phyloP scores from a whole-genome alignment of 2,888 invertebrate species.

The Podabrus alpinus region DNA sequence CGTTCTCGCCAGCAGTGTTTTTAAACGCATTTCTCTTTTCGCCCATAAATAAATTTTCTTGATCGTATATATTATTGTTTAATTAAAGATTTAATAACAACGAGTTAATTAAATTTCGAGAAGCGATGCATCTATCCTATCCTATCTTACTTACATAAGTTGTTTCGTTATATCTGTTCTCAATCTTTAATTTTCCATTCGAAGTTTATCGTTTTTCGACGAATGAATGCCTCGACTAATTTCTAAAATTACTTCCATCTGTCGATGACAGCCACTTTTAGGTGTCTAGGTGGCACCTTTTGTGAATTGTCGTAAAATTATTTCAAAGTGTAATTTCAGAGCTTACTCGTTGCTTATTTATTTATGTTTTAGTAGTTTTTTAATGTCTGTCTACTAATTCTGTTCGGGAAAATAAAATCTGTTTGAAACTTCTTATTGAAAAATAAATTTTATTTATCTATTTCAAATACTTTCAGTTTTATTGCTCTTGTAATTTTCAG shows the following conservation, averaged over 20 bases:
- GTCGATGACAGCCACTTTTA: constrained; percentile 35
- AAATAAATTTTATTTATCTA: background rate
- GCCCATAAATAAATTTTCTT: constrained; percentile 31
- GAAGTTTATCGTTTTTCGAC: constrained; percentile 31
- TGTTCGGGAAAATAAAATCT: background rate
- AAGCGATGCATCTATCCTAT: constrained; percentile 14
- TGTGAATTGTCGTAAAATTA: constrained; percentile 17
- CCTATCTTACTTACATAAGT: constrained; percentile 32
- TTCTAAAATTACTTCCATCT: constrained; percentile 39
- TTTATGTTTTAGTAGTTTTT: constrained; percentile 23
- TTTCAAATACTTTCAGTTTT: background rate
- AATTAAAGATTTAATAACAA: constrained; percentile 52
- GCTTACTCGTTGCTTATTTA: constrained; percentile 5
- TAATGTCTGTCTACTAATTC: constrained; percentile 4
- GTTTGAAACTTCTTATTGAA: constrained; percentile 1
- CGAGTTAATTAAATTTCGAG: constrained; percentile 52
- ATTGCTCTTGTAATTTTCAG: background rate
- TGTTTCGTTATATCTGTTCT: constrained; percentile 45
- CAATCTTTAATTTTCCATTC: constrained; percentile 41
- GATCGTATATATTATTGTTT: constrained; percentile 51
- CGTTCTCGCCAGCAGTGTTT: constrained; percentile 40
- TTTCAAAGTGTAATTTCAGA: constrained; percentile 19
- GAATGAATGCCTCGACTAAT: constrained; percentile 37
- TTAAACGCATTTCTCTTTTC: constrained; percentile 30
- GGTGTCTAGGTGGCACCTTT: constrained; percentile 16